Evolutionary conservation across 2,797 vertebrate species (phyloP).

Genomic region (Hyperoplus lanceolatus): DNA sequence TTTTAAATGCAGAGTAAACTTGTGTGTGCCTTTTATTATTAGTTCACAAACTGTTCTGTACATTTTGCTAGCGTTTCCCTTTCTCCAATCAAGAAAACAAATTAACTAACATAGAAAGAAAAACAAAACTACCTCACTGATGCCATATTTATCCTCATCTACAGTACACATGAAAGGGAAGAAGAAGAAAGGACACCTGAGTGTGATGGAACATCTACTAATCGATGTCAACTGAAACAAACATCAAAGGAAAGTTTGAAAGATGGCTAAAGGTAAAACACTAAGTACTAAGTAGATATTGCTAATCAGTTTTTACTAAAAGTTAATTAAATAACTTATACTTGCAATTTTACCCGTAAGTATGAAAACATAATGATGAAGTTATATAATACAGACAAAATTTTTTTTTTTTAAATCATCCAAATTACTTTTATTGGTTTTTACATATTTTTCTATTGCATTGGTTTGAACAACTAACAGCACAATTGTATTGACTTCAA

Average conservation of each 20-base stretch:
- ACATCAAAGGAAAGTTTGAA: not conserved
- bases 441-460: not conserved
- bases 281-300: not conserved
- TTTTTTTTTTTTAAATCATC: not conserved
- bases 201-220: not conserved
- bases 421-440: not conserved
- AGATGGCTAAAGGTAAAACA: conserved; percentile 9
- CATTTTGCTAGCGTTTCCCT: not conserved
- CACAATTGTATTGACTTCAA: too few relatives aligned
- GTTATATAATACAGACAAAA: not conserved
- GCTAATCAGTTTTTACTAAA: not conserved
- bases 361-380: not conserved
- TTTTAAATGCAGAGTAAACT: conserved; percentile 3
- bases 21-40: not conserved
- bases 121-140: not conserved
- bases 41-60: not conserved
- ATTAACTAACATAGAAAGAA: not conserved
- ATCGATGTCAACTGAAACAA: not conserved
- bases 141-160: not conserved
- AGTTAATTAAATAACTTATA: not conserved
- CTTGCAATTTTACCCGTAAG: not conserved
- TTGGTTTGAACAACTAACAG: not conserved
- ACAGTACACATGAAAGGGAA: conserved; percentile 6
- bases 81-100: not conserved
- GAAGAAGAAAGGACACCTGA: not conserved